Conservation (phyloP, 1,140 invertebrate species). For the Batillaria attramentaria region DNA sequence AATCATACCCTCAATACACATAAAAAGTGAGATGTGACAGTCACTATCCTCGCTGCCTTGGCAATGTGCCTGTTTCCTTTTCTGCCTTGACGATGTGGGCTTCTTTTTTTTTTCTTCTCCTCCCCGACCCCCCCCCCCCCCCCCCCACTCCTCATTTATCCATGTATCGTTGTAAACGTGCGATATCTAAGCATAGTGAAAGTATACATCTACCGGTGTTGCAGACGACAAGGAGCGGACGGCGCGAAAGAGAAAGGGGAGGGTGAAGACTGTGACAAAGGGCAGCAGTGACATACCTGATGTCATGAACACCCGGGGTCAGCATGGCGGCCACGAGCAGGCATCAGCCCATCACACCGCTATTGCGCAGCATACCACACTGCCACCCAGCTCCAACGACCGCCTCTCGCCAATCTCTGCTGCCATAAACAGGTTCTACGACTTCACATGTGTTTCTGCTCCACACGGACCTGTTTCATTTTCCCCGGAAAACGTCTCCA, state of each 20-base stretch:
- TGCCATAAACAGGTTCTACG: not conserved
- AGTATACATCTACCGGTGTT: not conserved
- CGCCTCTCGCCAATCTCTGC: not conserved
- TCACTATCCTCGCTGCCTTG: not conserved
- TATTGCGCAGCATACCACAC: not conserved
- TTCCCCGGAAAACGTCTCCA: not conserved
- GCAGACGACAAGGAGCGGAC: not conserved
- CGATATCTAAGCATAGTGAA: not conserved
- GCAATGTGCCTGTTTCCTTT: not conserved
- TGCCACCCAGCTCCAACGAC: not conserved
- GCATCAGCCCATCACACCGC: too few species aligned
- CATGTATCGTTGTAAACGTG: not conserved
- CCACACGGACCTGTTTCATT: not conserved
- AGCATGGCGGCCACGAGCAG: too few species aligned
- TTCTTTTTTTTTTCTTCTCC: not conserved
- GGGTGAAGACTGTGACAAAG: not conserved
- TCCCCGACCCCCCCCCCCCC: not conserved
- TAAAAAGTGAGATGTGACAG: not conserved
- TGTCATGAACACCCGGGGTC: too few species aligned
- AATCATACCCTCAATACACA: not conserved
- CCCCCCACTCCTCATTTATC: not conserved
- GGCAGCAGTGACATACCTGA: not conserved
- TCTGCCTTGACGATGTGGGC: not conserved
- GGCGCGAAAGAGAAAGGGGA: not conserved
- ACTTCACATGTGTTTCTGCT: not conserved